phyloP scores from a whole-genome alignment of 2,888 invertebrate genomes.

The Dorcus hopei region DNA sequence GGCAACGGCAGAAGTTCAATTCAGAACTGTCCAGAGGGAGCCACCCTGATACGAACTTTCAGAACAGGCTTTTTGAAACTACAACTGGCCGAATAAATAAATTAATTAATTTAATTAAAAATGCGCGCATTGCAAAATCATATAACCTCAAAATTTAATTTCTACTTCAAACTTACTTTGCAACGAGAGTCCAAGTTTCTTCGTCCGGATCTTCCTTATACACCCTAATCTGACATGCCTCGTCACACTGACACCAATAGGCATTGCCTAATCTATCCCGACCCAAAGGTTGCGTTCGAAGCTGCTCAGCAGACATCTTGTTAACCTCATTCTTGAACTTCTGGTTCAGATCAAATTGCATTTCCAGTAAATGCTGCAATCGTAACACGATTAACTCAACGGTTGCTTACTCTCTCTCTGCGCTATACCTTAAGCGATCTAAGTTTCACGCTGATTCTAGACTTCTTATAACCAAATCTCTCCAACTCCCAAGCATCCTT shows the following conservation, averaged over 20 bases:
- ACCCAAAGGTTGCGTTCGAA: slow-evolving; percentile 87
- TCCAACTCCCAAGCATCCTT: slow-evolving; percentile 97
- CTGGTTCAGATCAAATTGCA: slow-evolving; percentile 90
- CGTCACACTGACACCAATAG: slow-evolving; percentile 93
- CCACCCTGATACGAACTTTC: no score
- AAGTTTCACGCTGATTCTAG: slow-evolving; percentile 83
- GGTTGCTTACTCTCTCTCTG: neutral
- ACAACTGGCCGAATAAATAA: no score
- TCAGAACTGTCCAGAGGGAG: no score
- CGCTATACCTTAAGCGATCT: slow-evolving; percentile 77
- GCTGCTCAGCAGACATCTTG: slow-evolving; percentile 70
- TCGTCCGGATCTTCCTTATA: slow-evolving; percentile 96
- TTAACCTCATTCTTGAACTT: slow-evolving; percentile 90
- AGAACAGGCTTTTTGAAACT: no score
- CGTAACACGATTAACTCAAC: neutral
- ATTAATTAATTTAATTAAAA: no score
- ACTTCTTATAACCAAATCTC: slow-evolving; percentile 91
- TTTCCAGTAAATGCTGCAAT: slow-evolving; percentile 79
- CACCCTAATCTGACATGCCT: slow-evolving; percentile 83
- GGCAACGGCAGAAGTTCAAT: no score
- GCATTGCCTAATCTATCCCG: slow-evolving; percentile 85
- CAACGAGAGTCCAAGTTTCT: slow-evolving; percentile 91
- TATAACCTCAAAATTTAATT: neutral
- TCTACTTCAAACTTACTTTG: slow-evolving; percentile 59
- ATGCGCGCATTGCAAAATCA: no score